These are phyloP conservation scores for Leiothrix lutea DNA, from an alignment of 2,113 vertebrate genomes.

Conservation along the genomic window DNA sequence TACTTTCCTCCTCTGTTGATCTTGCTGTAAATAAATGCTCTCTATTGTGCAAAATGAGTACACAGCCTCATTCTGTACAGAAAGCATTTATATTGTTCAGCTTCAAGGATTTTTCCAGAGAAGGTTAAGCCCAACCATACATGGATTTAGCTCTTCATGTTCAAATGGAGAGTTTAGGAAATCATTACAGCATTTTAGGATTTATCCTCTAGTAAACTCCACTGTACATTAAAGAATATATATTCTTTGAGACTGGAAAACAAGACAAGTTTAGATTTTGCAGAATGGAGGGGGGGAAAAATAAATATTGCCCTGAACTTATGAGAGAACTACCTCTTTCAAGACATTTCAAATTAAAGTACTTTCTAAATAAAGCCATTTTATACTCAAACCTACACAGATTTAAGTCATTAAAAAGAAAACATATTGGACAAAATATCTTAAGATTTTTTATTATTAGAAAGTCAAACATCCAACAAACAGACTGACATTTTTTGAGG, in stretches of 20 bases:
- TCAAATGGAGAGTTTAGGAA: neutral
- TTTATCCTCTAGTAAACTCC: neutral
- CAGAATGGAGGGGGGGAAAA: rapidly evolving
- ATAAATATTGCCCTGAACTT: neutral
- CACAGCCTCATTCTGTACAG: neutral
- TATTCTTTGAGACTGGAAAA: neutral
- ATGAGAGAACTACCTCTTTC: neutral
- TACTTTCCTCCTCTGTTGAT: neutral
- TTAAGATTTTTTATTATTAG: neutral
- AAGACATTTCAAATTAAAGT: neutral
- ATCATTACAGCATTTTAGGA: neutral
- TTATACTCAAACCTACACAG: neutral
- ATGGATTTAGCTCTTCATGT: neutral
- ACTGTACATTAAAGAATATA: neutral
- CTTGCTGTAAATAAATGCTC: neutral
- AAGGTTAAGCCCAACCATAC: neutral
- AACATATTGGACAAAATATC: neutral
- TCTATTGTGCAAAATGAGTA: neutral
- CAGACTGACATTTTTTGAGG: neutral
- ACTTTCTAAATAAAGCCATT: neutral
- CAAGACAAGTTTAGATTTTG: neutral
- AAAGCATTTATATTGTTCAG: neutral
- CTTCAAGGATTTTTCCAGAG: neutral
- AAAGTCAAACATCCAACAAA: neutral
- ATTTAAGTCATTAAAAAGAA: neutral